These are phyloP conservation scores for Selenia dentaria DNA, from an alignment of 2,888 invertebrate species.

Conservation along the genomic window DNA sequence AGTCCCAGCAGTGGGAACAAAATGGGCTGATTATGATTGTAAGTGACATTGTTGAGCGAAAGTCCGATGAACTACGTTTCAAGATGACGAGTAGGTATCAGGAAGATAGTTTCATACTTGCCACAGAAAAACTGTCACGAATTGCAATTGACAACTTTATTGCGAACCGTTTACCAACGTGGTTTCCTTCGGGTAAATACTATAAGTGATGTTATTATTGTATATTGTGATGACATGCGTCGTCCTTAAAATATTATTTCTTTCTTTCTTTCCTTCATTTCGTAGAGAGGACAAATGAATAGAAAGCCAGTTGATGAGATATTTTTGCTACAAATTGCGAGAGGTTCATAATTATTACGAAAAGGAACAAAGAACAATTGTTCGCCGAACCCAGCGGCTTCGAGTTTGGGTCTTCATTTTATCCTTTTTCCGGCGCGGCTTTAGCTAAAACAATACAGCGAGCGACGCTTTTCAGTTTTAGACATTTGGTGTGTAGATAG, in stretches of 20 bases:
- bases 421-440: constrained; percentile 17
- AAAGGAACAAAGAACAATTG: constrained; percentile 21
- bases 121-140: neutral
- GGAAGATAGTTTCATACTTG: too few species aligned
- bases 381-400: constrained; percentile 13
- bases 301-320: constrained; percentile 13
- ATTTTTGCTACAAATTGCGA: constrained; percentile 20
- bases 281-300: constrained; percentile 3
- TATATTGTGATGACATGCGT: too few species aligned
- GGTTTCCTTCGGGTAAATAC: too few species aligned
- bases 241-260: too few species aligned
- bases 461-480: constrained; percentile 10
- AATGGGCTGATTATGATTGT: too few species aligned
- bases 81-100: too few species aligned
- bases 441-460: constrained; percentile 23
- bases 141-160: neutral
- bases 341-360: constrained; percentile 23
- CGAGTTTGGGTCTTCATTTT: constrained; percentile 20
- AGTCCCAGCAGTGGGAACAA: too few species aligned
- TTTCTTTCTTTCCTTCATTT: neutral
- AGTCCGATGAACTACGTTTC: too few species aligned
- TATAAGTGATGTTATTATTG: too few species aligned
- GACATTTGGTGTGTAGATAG: constrained; percentile 2
- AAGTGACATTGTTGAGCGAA: too few species aligned
- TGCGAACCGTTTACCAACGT: too few species aligned